A percentile compares a stretch with the other conserved stretches of the same genome.
Conservation (phyloP, 2,888 invertebrate species). For the Cheilosia scutellata region DNA sequence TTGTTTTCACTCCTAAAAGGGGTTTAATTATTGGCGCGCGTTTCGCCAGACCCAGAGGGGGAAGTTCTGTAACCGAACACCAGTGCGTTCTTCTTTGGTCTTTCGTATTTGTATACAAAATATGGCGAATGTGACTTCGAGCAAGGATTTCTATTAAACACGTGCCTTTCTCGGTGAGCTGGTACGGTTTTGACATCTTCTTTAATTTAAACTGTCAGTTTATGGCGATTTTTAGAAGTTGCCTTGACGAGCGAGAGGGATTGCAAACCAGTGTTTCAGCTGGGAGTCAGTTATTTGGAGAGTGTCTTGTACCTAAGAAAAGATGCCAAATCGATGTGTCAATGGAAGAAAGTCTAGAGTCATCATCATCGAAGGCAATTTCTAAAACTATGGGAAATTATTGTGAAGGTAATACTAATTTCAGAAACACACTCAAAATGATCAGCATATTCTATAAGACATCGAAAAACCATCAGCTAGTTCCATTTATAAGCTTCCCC, state of each 20-base stretch:
- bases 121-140: conserved; percentile 46
- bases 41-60: conserved; percentile 24
- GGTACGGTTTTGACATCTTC: conserved; percentile 59
- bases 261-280: conserved; percentile 12
- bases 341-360: too few relatives aligned
- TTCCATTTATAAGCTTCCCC: too few relatives aligned
- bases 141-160: conserved; percentile 62
- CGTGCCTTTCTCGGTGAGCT: conserved; percentile 53
- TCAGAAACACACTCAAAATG: too few relatives aligned
- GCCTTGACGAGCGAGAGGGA: conserved; percentile 8
- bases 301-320: too few relatives aligned
- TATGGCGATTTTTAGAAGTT: conserved; percentile 20
- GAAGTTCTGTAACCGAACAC: conserved; percentile 61
- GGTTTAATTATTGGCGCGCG: conserved; percentile 63
- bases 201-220: conserved; percentile 55
- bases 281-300: not conserved
- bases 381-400: too few relatives aligned
- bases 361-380: too few relatives aligned
- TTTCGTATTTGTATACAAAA: conserved; percentile 19
- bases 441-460: too few relatives aligned
- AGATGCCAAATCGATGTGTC: too few relatives aligned
- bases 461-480: too few relatives aligned
- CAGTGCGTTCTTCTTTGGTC: conserved; percentile 11
- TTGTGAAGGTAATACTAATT: too few relatives aligned
- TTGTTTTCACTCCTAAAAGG: conserved; percentile 20